Evolutionary conservation across 2,888 invertebrate genomes (phyloP).

Genomic region (Pammene fasciana): DNA sequence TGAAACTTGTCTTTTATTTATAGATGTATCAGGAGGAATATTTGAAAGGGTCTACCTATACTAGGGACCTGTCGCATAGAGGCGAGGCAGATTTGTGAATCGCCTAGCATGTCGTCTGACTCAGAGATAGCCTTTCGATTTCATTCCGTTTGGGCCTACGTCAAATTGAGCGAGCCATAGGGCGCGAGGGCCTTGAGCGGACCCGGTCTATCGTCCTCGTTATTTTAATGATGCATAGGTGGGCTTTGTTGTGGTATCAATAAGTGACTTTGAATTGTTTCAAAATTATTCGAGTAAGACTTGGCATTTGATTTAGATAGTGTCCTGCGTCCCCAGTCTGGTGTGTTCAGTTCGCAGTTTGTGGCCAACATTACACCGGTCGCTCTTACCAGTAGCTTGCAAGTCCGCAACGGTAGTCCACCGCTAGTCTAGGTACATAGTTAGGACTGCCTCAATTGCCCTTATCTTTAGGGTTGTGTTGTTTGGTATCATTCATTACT

Average conservation of each 20-base stretch:
- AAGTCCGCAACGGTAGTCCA: too few relatives aligned
- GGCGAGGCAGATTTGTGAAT: constrained; percentile 33
- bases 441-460: too few relatives aligned
- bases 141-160: constrained; percentile 59
- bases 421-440: too few relatives aligned
- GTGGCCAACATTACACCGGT: too few relatives aligned
- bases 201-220: constrained; percentile 35
- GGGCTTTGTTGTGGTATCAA: constrained; percentile 28
- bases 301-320: background rate
- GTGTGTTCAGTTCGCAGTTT: too few relatives aligned
- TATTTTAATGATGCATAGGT: constrained; percentile 40
- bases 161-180: constrained; percentile 43
- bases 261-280: constrained; percentile 22
- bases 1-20: too few relatives aligned
- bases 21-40: too few relatives aligned
- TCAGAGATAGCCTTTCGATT: constrained; percentile 81
- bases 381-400: too few relatives aligned
- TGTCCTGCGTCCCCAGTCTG: too few relatives aligned
- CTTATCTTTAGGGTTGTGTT: too few relatives aligned
- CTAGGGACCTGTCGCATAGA: background rate
- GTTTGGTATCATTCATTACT: too few relatives aligned
- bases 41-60: background rate
- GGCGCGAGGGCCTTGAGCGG: constrained; percentile 60
- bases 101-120: constrained; percentile 52
- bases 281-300: background rate